phyloP scores from a whole-genome alignment of 2,797 vertebrate species.

The Centropyge bicolor region DNA sequence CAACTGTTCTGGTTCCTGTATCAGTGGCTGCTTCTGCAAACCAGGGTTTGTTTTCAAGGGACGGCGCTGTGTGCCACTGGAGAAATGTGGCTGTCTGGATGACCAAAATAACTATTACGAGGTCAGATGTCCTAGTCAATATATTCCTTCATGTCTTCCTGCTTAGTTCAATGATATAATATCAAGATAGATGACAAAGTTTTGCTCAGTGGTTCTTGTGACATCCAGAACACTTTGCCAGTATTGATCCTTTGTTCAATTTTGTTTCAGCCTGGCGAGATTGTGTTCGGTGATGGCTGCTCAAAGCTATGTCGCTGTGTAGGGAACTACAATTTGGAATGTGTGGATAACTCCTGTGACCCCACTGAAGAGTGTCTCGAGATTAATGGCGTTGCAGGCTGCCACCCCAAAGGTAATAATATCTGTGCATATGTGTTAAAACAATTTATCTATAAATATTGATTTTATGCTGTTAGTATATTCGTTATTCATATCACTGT shows the following conservation, averaged over 20 bases:
- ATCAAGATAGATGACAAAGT: neutral
- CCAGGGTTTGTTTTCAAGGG: constrained; percentile 85
- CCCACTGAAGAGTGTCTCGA: constrained; percentile 84
- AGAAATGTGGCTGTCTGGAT: constrained; percentile 85
- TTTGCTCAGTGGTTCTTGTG: neutral
- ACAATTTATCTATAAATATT: no score
- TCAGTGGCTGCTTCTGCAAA: constrained; percentile 85
- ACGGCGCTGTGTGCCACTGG: constrained; percentile 77
- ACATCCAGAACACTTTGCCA: neutral
- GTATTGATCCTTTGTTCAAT: neutral
- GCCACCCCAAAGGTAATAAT: constrained; percentile 87
- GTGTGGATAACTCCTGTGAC: constrained; percentile 83
- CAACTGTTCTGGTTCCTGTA: constrained; percentile 82
- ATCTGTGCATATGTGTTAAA: no score
- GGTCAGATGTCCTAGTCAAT: constrained; percentile 63
- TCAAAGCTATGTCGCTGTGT: constrained; percentile 82
- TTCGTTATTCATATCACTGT: no score
- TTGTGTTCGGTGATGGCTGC: constrained; percentile 81
- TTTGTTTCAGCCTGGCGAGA: constrained; percentile 76
- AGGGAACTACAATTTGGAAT: constrained; percentile 85
- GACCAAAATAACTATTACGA: constrained; percentile 83
- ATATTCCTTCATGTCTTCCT: neutral
- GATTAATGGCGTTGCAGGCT: constrained; percentile 76
- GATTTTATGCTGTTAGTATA: no score
- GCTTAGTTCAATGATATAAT: neutral